These are phyloP conservation scores for Mimas tiliae DNA, from an alignment of 2,888 invertebrate species.

Conservation along the genomic window DNA sequence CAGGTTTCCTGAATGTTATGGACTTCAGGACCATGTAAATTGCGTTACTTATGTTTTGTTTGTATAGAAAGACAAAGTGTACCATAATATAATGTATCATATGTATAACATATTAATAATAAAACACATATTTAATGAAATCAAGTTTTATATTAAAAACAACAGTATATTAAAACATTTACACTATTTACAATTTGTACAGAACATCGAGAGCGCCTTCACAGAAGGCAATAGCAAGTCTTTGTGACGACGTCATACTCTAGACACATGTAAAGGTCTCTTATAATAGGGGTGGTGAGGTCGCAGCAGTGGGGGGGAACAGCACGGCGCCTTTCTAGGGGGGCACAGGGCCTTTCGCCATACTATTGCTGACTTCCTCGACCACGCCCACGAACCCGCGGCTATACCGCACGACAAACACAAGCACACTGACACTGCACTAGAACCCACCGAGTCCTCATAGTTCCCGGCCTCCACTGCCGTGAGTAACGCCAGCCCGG, in stretches of 20 bases:
- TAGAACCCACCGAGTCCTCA: slow-evolving; percentile 54
- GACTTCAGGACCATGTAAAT: slow-evolving; percentile 1
- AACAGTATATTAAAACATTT: slow-evolving; percentile 74
- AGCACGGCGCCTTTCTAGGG: slow-evolving; percentile 70
- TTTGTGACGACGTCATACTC: slow-evolving; percentile 61
- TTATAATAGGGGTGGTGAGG: slow-evolving; percentile 72
- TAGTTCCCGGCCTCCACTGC: slow-evolving; percentile 73
- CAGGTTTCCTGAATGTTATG: too few species aligned
- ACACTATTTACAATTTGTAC: slow-evolving; percentile 77
- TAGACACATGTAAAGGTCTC: slow-evolving; percentile 74
- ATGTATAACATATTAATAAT: slow-evolving; percentile 68
- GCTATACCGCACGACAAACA: slow-evolving; percentile 87
- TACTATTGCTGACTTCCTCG: slow-evolving; percentile 84
- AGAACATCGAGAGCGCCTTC: slow-evolving; percentile 74
- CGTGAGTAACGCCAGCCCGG: slow-evolving; percentile 72
- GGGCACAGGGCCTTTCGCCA: slow-evolving; percentile 84
- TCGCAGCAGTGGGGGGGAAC: slow-evolving; percentile 68
- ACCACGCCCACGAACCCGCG: slow-evolving; percentile 88
- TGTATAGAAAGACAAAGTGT: slow-evolving; percentile 77
- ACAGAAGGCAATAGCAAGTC: slow-evolving; percentile 71
- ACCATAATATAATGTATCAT: slow-evolving; percentile 63
- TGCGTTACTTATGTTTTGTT: slow-evolving; percentile 36
- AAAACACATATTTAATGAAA: slow-evolving; percentile 64
- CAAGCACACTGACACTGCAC: slow-evolving; percentile 84
- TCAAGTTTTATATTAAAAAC: slow-evolving; percentile 61